Base-by-base conservation (phyloP, 2,888 invertebrate species). In the Troilus luridus region DNA sequence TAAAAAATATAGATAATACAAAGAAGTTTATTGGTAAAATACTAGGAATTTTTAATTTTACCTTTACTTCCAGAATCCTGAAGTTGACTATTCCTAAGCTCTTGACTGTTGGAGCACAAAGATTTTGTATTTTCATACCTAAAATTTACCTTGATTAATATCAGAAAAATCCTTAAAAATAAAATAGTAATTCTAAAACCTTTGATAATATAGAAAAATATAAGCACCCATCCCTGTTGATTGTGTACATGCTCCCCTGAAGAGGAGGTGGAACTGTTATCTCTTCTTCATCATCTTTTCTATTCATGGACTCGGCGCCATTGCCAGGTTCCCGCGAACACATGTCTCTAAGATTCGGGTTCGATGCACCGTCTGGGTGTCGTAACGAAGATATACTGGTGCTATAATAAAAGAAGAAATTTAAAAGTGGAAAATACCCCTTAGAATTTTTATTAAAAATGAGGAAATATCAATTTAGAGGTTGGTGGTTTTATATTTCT, bases 351-450 rank as follows among this genome's bases (percentile, higher is more conserved):
- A 98, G 95, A 95, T 98, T 98, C 27, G 98, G 98, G 95, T 98
- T 98, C 56, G 98, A 98, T 90, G 98, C 98, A 88, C 98, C 98
- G 93, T 98, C 98, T 10, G 98, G 98, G 95, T 98, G 97, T 92
- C 98, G 95, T 90, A 98, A 94, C 19, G 93, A 93, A 19, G 93
- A 92, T 59, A 93, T 92, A 60, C 93, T 93, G 85, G 93, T 92
- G n/a, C 92, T 92, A 14, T 77, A 77, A 77, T 41, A 27, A 21
- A 3, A n/a, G 19, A 21, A 41, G 77, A 11, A 54, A 72, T 64
- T 41, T 1, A 72, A 1, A 72, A 27, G 9, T 11, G 0, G 9
- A 64, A 64, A 64, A 12, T 64, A 60, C 60, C 54, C 11, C 54
- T 54, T 19, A 88, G 19, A 41, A 41, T 88, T 54, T 41, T 56